These are phyloP conservation scores for Channa argus DNA, from an alignment of 2,113 vertebrate genomes.

Conservation along the genomic window DNA sequence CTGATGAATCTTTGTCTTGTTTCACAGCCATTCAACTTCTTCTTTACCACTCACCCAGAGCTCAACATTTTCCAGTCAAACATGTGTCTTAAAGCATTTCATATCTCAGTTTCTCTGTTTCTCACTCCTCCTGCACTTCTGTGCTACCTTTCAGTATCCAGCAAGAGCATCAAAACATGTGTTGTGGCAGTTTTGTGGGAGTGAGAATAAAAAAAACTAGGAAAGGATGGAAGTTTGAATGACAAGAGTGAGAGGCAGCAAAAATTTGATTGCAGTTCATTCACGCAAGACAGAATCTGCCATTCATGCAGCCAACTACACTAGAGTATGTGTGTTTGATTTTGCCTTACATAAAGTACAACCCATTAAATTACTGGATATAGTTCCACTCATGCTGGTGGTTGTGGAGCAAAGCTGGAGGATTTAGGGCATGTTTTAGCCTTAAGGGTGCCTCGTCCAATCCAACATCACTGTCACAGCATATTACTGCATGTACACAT, in stretches of 20 bases:
- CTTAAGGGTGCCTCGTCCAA: constrained; percentile 51
- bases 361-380: constrained; percentile 60
- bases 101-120: not conserved
- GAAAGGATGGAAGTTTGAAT: constrained; percentile 24
- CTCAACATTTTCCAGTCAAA: constrained; percentile 17
- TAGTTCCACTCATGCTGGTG: constrained; percentile 44
- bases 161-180: constrained; percentile 5
- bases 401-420: constrained; percentile 42
- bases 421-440: constrained; percentile 78
- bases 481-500: constrained; percentile 53
- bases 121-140: not conserved
- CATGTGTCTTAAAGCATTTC: constrained; percentile 1
- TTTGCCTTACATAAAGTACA: constrained; percentile 60
- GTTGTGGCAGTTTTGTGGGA: constrained; percentile 26
- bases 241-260: constrained; percentile 22
- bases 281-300: constrained; percentile 55
- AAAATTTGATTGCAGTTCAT: constrained; percentile 52
- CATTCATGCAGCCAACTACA: constrained; percentile 45
- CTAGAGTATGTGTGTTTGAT: constrained; percentile 35
- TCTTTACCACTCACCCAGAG: constrained; percentile 12
- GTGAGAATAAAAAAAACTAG: constrained; percentile 11
- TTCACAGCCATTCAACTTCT: constrained; percentile 13
- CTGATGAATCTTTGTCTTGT: constrained; percentile 7
- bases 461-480: constrained; percentile 51
- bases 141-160: constrained; percentile 18